Base-by-base conservation (phyloP, 92 coral and sea anemone species). In the Palythoa caribaeorum region DNA sequence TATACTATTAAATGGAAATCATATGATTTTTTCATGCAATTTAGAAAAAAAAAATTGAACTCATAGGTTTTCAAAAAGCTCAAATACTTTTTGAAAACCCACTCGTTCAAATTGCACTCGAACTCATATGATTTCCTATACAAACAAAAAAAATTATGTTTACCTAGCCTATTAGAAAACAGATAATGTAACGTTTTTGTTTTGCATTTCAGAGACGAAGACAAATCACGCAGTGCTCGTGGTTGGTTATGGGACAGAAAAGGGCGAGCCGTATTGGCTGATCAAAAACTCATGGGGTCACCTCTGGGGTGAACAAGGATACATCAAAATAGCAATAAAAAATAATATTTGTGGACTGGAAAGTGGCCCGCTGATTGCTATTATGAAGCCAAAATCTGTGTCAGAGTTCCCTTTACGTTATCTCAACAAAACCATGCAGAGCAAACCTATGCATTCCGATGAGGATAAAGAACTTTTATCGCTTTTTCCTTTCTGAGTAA, bases 261-360 rank as follows among this genome's bases (percentile, higher is more conserved):
- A 92, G 3, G 90, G 87, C 12, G 89, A 73, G 36, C 84, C 96
- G 1, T 95, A 93, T 50, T 96, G 99, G 99, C 52, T 95, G 57
- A 89, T 96, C 52, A 95, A 96, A 85, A 96, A 96, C 83, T 95
- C 99, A 2, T 96, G 99, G 99, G 99, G 99, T 20, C 95, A 89
- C 81, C 92, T 96, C 78, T 96, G 99, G 99, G 99, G 99, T 9
- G 96, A 96, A 11, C 79, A 88, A 73, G 99, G 99, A 2, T 95
- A 90, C 91, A 84, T 96, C 73, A 95, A 92, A 77, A 88, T 96
- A 17, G 90, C 98, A 14, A 87, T 93, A 55, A 92, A 87, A 35
- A 78, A 83, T 36, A 91, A 96, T 88, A 85, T 92, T 16, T 96
- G 98, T 62, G 98, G 98, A 6, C 59, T 93, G 53, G 84, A 90